Evolutionary conservation across 2,113 vertebrate species (phyloP).

Genomic region (Labeo catla): DNA sequence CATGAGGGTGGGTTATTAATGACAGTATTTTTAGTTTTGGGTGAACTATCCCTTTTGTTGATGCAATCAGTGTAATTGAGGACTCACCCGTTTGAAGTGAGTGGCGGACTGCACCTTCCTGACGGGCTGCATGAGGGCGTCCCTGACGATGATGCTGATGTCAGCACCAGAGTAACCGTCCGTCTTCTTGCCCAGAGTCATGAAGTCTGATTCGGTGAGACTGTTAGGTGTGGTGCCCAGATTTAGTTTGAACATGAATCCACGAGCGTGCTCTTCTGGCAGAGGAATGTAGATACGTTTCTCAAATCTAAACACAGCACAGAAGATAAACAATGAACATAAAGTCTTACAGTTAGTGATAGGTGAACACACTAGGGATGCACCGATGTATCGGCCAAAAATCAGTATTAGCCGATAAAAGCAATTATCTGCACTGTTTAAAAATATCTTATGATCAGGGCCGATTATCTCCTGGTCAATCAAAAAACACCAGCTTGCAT

Average conservation of each 20-base stretch:
- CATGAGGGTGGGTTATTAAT: too few species aligned
- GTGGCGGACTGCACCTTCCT: constrained; percentile 96
- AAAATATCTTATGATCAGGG: too few species aligned
- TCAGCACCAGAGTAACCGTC: constrained; percentile 94
- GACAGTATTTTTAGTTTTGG: too few species aligned
- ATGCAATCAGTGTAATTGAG: not conserved
- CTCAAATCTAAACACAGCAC: constrained; percentile 83
- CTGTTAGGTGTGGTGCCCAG: constrained; percentile 86
- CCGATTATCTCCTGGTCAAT: too few species aligned
- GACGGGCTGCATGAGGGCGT: constrained; percentile 97
- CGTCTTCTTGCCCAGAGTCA: constrained; percentile 86
- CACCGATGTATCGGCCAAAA: too few species aligned
- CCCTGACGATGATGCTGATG: constrained; percentile 91
- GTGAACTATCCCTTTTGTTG: too few species aligned
- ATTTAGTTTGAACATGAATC: constrained; percentile 93
- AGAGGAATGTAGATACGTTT: constrained; percentile 97
- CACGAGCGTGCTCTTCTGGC: constrained; percentile 91
- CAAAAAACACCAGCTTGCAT: too few species aligned
- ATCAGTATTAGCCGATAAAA: too few species aligned
- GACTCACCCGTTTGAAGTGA: constrained; percentile 91
- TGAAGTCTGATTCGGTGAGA: constrained; percentile 84
- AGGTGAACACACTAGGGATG: not conserved
- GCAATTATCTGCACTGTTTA: too few species aligned
- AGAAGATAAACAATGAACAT: not conserved
- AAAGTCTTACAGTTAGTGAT: constrained; percentile 3